Evolutionary conservation across 2,888 invertebrate species (phyloP).

Genomic region (Nomada lathburiana): DNA sequence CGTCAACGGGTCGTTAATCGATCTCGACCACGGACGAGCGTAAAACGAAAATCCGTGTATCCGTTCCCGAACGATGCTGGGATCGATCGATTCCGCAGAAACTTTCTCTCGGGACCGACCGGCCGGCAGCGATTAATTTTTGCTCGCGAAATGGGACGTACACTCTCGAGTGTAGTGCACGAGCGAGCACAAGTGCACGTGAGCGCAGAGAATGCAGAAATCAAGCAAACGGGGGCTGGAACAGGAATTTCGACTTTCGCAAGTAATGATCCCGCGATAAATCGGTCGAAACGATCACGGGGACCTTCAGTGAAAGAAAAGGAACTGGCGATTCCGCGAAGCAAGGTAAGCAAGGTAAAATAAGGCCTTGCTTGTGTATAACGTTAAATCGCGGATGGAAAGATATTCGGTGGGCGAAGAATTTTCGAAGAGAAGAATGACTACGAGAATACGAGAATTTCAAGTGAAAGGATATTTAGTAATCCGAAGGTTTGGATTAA

Average conservation of each 20-base stretch:
- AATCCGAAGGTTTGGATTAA: too few species aligned
- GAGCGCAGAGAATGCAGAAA: conserved; percentile 26
- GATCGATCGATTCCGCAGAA: conserved; percentile 33
- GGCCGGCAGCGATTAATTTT: conserved; percentile 38
- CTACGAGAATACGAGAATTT: too few species aligned
- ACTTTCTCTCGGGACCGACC: conserved; percentile 47
- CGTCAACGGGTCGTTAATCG: conserved; percentile 12
- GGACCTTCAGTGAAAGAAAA: conserved; percentile 24
- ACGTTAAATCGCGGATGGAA: neutral
- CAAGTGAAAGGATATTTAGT: too few species aligned
- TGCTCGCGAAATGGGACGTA: conserved; percentile 42
- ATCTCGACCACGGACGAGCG: conserved; percentile 11
- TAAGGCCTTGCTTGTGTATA: conserved; percentile 23
- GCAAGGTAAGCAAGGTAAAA: conserved; percentile 39
- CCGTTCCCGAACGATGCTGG: conserved; percentile 6
- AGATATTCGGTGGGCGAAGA: neutral
- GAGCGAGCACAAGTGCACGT: neutral
- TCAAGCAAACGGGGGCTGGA: conserved; percentile 28
- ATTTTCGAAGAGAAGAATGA: too few species aligned
- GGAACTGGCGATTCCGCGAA: conserved; percentile 25
- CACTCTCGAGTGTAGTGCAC: neutral
- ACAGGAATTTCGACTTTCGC: conserved; percentile 49
- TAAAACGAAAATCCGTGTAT: conserved; percentile 50
- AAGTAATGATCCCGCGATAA: conserved; percentile 50
- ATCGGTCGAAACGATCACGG: conserved; percentile 35